Evolutionary conservation across 2,797 vertebrate genomes (phyloP).

Genomic region (Dendrocincla fuliginosa): DNA sequence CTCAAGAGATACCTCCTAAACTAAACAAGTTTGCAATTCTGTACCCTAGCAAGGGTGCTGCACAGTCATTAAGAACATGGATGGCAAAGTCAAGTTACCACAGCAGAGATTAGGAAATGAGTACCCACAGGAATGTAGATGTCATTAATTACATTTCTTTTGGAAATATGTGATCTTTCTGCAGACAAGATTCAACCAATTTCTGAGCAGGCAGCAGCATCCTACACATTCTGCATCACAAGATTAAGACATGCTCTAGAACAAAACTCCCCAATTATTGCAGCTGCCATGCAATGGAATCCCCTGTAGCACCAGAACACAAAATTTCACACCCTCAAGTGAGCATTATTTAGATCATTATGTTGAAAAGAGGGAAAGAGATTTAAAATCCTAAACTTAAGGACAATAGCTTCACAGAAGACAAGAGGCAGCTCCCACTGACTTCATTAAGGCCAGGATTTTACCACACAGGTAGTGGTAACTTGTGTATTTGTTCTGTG

Average conservation of each 20-base stretch:
- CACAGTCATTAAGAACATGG: neutral
- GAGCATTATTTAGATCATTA: neutral
- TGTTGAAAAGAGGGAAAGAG: neutral
- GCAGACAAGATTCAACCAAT: neutral
- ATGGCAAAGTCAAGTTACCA: neutral
- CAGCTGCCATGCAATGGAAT: neutral
- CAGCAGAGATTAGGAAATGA: neutral
- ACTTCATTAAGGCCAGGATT: neutral
- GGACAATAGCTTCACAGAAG: neutral
- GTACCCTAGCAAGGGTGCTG: neutral
- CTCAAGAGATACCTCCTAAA: neutral
- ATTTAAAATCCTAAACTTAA: neutral
- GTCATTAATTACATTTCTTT: neutral
- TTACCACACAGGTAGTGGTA: neutral
- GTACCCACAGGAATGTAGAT: neutral
- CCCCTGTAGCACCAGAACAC: neutral
- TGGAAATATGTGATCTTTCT: neutral
- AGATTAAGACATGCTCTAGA: neutral
- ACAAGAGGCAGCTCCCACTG: neutral
- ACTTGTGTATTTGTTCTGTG: neutral
- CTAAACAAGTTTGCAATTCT: neutral
- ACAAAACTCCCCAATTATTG: fast-evolving
- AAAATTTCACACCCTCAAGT: neutral
- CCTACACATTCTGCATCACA: neutral
- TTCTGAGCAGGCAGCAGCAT: neutral